Evolutionary conservation across 1,140 invertebrate genomes (phyloP), one percentile per base, ranked within the genome.

Genomic region (Drosophila ironensis): DNA sequence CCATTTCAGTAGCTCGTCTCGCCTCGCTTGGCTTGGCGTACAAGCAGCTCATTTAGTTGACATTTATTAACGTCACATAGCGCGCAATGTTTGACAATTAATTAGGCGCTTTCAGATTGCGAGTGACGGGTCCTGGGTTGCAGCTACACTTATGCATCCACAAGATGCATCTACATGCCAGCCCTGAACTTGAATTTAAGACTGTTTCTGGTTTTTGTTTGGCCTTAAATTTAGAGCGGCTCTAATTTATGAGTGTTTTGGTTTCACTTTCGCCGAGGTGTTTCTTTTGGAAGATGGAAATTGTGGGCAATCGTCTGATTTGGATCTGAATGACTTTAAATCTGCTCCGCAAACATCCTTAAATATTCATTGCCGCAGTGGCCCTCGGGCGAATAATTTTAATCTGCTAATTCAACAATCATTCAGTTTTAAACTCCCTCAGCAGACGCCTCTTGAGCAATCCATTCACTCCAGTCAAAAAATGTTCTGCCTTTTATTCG

Each of bases 71-170:
- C 74, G 80, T 86, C 80, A 80, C 74, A 74, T 69, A 64, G 74
- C 80, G 80, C 74, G 80, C 74, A 86, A 86, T 80, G 80, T 86
- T 86, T 86, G 74, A 80, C 78, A 86, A 86, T 86, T 86, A 86
- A 86, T 86, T 86, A 86, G 81, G 48, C 54, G 44, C 42, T 40
- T 52, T 60, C 53, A 64, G 67, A 77, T 66, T 72, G 57, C 60
- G 63, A 77, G 56, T 57, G 67, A 72, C 45, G 54, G 47, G 35
- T 47, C 47, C 46, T 44, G 16, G n/a, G 12, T 20, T 16, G 16
- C 50, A n/a, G n/a, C n/a, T n/a, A n/a, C 22, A 33, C 33, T 30
- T 38, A 42, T 22, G 9, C 14, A 60, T 19, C 22, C 25, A 54
- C 24, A 28, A 11, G n/a, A 30, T 30, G 7, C 24, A 14, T 16